Evolutionary conservation across 2,797 vertebrate species (phyloP).

Genomic region (Gastrophryne carolinensis): DNA sequence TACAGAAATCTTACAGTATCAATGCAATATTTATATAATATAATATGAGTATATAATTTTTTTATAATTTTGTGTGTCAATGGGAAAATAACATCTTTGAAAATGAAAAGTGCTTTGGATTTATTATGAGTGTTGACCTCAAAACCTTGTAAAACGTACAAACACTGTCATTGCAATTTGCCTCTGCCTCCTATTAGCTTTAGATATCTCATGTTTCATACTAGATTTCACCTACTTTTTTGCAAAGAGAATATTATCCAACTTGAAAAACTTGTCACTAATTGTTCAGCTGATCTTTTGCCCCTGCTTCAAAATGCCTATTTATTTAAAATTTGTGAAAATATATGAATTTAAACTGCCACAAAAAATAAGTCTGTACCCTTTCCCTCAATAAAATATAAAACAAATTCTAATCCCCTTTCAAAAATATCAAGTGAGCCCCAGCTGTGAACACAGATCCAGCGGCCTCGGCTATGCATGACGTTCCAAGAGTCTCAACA

Average conservation of each 20-base stretch:
- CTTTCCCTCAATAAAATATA: slow-evolving; percentile 27
- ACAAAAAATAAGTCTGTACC: slow-evolving; percentile 10
- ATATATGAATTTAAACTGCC: slow-evolving; percentile 15
- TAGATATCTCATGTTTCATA: background rate
- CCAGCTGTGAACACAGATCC: slow-evolving; percentile 51
- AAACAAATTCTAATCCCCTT: slow-evolving; percentile 30
- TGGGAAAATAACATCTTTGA: too few species aligned
- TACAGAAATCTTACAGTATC: too few species aligned
- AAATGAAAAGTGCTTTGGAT: background rate
- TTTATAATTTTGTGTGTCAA: too few species aligned
- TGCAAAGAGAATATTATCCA: background rate
- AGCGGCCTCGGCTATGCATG: slow-evolving; percentile 52
- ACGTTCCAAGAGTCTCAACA: slow-evolving; percentile 49
- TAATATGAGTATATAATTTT: too few species aligned
- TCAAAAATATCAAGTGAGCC: slow-evolving; percentile 39
- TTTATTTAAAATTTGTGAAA: background rate
- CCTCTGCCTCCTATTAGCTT: slow-evolving; percentile 11
- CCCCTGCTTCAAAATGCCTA: background rate
- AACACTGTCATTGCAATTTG: background rate
- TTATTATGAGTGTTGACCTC: background rate
- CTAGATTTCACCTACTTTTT: background rate
- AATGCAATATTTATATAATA: too few species aligned
- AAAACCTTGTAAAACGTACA: slow-evolving; percentile 10
- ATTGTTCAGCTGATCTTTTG: slow-evolving; percentile 2
- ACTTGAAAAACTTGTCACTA: slow-evolving; percentile 4